phyloP scores from a whole-genome alignment of 1,140 invertebrate species.

The Lepidurus arcticus region DNA sequence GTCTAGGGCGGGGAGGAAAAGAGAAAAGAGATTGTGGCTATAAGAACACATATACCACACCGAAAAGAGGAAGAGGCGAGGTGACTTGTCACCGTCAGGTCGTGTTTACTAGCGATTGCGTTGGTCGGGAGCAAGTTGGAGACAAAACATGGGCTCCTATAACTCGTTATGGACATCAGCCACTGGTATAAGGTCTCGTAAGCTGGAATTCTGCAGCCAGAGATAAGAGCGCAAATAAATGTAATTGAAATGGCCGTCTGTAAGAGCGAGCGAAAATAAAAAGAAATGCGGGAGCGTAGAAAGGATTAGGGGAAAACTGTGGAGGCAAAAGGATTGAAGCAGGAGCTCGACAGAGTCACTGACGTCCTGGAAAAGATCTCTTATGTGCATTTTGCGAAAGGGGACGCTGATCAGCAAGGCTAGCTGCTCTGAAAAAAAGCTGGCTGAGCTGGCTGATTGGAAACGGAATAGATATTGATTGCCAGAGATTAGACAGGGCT shows the following conservation, averaged over 20 bases:
- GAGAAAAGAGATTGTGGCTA: neutral
- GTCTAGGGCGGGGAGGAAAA: neutral
- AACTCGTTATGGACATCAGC: neutral
- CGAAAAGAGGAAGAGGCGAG: neutral
- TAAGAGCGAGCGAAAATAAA: neutral
- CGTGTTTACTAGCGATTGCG: neutral
- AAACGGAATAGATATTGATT: constrained; percentile 22
- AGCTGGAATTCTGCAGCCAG: neutral
- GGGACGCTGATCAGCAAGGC: neutral
- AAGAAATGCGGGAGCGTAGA: neutral
- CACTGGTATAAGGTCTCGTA: neutral
- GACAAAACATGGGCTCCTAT: neutral
- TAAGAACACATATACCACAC: neutral
- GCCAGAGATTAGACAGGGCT: constrained; percentile 4
- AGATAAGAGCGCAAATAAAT: neutral
- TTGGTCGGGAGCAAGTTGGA: neutral
- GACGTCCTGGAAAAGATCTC: neutral
- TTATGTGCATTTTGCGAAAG: neutral
- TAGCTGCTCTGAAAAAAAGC: neutral
- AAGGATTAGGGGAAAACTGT: neutral
- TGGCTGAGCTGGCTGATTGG: constrained; percentile 4
- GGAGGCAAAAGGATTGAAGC: too few relatives aligned
- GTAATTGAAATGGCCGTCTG: too few relatives aligned
- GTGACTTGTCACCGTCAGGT: constrained; percentile 12
- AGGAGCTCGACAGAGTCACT: too few relatives aligned